Evolutionary conservation across 2,888 invertebrate species (phyloP), one percentile per base, ranked within the genome.

Genomic region (Stramonita haemastoma): DNA sequence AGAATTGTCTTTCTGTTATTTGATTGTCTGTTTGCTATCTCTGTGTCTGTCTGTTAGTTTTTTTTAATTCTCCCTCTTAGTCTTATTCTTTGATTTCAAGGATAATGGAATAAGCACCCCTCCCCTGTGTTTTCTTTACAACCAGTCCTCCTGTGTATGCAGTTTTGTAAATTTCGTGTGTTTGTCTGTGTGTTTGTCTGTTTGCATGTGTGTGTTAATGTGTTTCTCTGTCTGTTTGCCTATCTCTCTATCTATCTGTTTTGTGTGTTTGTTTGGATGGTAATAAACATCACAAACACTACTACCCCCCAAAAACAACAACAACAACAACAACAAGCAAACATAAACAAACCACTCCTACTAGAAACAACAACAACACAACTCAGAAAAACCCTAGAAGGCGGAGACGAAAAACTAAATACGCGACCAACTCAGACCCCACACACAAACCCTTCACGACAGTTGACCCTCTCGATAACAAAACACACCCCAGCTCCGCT

Each of bases 401-500:
- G 46, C 46, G 46, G 46, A 46, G 79, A 79, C 79, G 79, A 34
- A 0, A 79, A 79, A 79, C 79, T 79, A 4, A 79, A 79, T 5
- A 34, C 1, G 19, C 66, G 22, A 79, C 32, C 73, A 26, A n/a
- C 26, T 26, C 26, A 22, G 79, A 11, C 32, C 17, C 32, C 11
- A 32, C 11, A 32, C 17, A 79, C 6, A 34, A 79, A 34, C 29
- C 13, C 73, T 73, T n/a, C 73, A n/a, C 73, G 73, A 73, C 73
- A 73, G 73, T 57, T 84, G 84, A 84, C 84, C 84, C 84, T 26
- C n/a, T n/a, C n/a, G n/a, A n/a, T n/a, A 46, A 29, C 36, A 13
- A 84, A 13, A 22, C 56, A 13, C 29, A 13, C n/a, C n/a, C n/a
- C 56, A 57, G 84, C 2, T 2, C 46, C 29, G 57, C 57, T 84